Base-by-base conservation (phyloP, 2,888 invertebrate genomes). In the Amblyjoppa fuscipennis region DNA sequence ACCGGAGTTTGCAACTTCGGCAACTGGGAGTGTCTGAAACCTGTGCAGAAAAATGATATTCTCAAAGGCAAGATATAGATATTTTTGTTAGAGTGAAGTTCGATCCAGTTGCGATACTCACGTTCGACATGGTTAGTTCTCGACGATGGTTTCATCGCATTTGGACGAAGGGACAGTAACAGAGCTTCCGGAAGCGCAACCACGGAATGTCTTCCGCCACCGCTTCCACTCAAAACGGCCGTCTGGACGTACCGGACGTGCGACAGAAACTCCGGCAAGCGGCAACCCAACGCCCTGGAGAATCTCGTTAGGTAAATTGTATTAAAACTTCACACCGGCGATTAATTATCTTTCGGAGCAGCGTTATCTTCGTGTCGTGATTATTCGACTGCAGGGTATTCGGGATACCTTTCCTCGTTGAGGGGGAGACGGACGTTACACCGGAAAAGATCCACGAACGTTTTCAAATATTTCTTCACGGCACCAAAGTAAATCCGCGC, bases 331-430 rank as follows among this genome's bases (percentile, higher is more conserved):
- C 5, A 6, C 13, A n/a, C 13, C 53, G 28, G 4, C 34, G 20
- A 59, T 41, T 82, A 11, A 56, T 81, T 56, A 51, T 9, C 28
- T 11, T 25, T 13, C 28, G 11, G 25, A 59, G 25, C 20, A 11
- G 11, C 59, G 28, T 13, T 59, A 28, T 45, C 2, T 45, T 45
- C 45, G 9, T 9, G 9, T 38, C 38, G 38, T 38, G 38, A 7
- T 38, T 38, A 2, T 28, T 61, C 28, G 1, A 20, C 49, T 86
- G n/a, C 83, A 92, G 92, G 61, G 84, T 91, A 45, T 91, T 92
- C 84, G 92, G 92, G 51, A 87, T 91, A 82, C 91, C 91, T 34
- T 89, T 89, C 78, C 78, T 91, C 20, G 88, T 88, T 76, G 88
- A 89, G 41, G 77, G 28, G 2, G 59, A 84, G 13, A 28, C 25